Evolutionary conservation across 1,140 invertebrate genomes (phyloP).

Genomic region (Aphelenchoides fujianensis): DNA sequence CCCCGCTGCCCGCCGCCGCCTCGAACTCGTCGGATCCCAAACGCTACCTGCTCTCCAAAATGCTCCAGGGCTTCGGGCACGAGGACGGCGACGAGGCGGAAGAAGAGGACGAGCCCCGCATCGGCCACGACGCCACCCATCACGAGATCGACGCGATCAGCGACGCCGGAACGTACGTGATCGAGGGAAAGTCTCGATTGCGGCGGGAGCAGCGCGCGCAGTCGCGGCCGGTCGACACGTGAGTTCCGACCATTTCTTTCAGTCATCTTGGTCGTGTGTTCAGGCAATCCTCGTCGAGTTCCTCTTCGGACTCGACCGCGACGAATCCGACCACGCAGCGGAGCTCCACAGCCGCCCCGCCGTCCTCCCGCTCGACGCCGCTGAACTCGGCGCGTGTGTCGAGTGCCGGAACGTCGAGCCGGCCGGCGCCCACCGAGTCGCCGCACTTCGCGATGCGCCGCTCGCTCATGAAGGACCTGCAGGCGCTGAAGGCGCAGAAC

Average conservation of each 20-base stretch:
- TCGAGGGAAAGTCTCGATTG: slow-evolving; percentile 23
- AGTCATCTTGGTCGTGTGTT: not conserved
- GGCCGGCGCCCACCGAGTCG: not conserved
- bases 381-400: slow-evolving; percentile 7
- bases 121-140: slow-evolving; percentile 19
- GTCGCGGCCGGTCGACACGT: not conserved
- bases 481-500: slow-evolving; percentile 30
- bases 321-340: not conserved
- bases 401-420: not conserved
- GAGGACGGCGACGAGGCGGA: not conserved
- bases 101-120: not conserved
- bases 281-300: slow-evolving; percentile 1
- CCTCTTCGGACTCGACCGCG: slow-evolving; percentile 23
- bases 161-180: slow-evolving; percentile 49
- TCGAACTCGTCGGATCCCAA: slow-evolving; percentile 42
- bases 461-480: slow-evolving; percentile 40
- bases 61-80: slow-evolving; percentile 33
- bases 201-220: not conserved
- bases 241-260: not conserved
- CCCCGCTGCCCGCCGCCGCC: slow-evolving; percentile 6
- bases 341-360: slow-evolving; percentile 1
- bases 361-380: slow-evolving; percentile 1
- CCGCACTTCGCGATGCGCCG: slow-evolving; percentile 23
- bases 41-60: slow-evolving; percentile 44
- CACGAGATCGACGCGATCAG: slow-evolving; percentile 41